Percentiles rank a stretch among this genome's conserved stretches.
Conservation (phyloP, 2,113 vertebrate genomes). For the Syrrhaptes paradoxus region DNA sequence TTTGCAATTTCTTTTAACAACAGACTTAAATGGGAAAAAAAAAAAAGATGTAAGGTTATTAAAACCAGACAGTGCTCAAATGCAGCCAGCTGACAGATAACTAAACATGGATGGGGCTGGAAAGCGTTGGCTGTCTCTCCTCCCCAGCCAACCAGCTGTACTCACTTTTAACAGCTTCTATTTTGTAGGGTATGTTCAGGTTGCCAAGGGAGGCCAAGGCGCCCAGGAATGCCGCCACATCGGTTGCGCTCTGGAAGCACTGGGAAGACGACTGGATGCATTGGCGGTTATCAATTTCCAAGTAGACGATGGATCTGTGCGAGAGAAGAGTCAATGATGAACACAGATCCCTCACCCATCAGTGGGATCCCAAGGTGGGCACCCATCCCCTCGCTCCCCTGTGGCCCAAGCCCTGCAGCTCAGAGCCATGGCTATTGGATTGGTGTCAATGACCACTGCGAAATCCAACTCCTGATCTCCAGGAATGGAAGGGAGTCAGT, state of each 20-base stretch:
- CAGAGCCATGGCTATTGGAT: neutral
- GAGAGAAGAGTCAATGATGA: neutral
- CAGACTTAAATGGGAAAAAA: neutral
- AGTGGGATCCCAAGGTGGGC: neutral
- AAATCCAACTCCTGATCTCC: neutral
- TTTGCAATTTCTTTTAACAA: neutral
- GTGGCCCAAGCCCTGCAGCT: neutral
- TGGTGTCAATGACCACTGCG: neutral
- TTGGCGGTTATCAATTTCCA: conserved; percentile 98
- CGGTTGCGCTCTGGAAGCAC: conserved; percentile 92
- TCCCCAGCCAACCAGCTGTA: neutral
- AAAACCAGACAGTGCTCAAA: neutral
- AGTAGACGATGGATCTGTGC: conserved; percentile 88
- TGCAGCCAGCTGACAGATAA: neutral
- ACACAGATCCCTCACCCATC: neutral
- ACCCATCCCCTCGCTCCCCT: neutral
- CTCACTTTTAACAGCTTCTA: conserved; percentile 94
- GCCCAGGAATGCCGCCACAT: conserved; percentile 93
- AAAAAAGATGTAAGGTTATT: neutral
- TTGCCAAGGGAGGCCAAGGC: conserved; percentile 91
- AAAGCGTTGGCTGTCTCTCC: neutral
- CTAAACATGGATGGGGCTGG: neutral
- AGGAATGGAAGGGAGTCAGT: neutral
- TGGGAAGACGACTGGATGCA: conserved; percentile 89
- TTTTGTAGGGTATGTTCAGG: conserved; percentile 92